Percentiles rank a stretch among this genome's conserved stretches.
These are phyloP conservation scores for Pollimyrus isidori DNA, from an alignment of 2,113 vertebrate species.

Conservation along the genomic window DNA sequence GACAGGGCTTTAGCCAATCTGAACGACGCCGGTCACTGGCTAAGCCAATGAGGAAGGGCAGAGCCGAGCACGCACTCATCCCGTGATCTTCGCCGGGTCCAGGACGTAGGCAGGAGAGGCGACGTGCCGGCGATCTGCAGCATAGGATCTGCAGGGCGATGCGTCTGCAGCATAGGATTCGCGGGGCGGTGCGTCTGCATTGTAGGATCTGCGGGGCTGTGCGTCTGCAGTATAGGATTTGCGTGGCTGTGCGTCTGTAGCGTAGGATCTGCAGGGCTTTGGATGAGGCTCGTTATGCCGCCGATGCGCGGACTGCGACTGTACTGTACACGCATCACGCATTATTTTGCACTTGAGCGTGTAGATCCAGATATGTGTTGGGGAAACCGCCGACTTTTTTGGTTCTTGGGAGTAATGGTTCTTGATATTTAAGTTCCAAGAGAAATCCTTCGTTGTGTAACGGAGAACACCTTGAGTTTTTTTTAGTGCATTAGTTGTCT, in stretches of 20 bases:
- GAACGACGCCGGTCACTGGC: not conserved
- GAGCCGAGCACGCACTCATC: constrained; percentile 35
- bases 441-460: not conserved
- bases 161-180: too few relatives aligned
- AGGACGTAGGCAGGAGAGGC: not conserved
- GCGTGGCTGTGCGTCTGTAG: not conserved
- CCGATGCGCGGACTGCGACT: not conserved
- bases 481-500: not conserved
- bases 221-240: not conserved
- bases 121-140: not conserved
- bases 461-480: not conserved
- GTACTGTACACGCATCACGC: not conserved
- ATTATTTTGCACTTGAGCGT: not conserved
- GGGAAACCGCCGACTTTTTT: not conserved
- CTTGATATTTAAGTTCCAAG: not conserved
- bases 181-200: too few relatives aligned
- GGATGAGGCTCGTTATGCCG: not conserved
- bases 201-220: too few relatives aligned
- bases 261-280: not conserved
- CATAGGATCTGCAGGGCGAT: not conserved
- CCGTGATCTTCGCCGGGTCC: constrained; percentile 49
- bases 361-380: not conserved
- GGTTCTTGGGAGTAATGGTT: not conserved
- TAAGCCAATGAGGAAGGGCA: constrained; percentile 46
- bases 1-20: constrained; percentile 31